These are phyloP conservation scores for Dicycla oo DNA, from an alignment of 2,888 invertebrate species.

Conservation along the genomic window DNA sequence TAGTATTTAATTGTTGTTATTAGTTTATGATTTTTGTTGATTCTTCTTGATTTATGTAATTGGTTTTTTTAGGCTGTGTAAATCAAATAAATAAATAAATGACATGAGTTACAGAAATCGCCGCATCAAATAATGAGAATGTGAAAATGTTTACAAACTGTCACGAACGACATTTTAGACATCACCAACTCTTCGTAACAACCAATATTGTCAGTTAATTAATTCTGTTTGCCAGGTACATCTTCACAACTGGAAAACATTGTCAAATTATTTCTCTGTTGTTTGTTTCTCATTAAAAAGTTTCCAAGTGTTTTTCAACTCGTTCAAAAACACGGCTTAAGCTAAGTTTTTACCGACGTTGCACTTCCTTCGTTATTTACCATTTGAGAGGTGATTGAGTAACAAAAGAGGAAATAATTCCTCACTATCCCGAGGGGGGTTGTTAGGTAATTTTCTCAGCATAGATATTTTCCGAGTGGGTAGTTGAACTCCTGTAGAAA, in stretches of 20 bases:
- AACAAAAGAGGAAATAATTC: constrained; percentile 51
- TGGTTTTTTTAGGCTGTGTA: no score
- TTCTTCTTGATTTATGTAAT: no score
- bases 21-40: no score
- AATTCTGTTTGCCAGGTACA: constrained; percentile 22
- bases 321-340: constrained; percentile 10
- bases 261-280: constrained; percentile 27
- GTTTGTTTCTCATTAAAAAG: constrained; percentile 56
- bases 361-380: constrained; percentile 42
- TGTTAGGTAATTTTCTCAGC: constrained; percentile 40
- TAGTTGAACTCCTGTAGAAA: constrained; percentile 28
- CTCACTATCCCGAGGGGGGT: constrained; percentile 1
- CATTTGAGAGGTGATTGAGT: constrained; percentile 40
- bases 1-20: no score
- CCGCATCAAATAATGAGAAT: background rate
- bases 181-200: background rate
- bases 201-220: constrained; percentile 25
- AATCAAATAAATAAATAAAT: no score
- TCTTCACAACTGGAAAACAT: constrained; percentile 35
- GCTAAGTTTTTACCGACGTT: constrained; percentile 22
- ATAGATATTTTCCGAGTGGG: constrained; percentile 32
- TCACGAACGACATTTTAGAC: background rate
- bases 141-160: background rate
- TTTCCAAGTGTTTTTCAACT: constrained; percentile 35
- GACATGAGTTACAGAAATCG: no score